Percentiles rank a stretch among this genome's conserved stretches.
phyloP scores from a whole-genome alignment of 2,888 invertebrate species.

The Philopedon plagiatum region DNA sequence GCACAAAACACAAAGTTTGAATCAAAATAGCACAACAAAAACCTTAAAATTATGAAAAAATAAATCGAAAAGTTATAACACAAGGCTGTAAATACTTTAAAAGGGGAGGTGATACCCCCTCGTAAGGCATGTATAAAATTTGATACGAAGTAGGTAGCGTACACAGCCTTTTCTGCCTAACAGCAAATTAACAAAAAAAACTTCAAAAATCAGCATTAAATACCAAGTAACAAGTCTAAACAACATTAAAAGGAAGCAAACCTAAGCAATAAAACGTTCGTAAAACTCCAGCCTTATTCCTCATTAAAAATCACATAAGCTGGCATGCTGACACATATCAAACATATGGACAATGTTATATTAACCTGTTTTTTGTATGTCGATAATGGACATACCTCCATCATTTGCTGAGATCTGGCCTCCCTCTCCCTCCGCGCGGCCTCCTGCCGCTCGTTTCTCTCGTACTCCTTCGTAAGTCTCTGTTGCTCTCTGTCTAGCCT shows the following conservation, averaged over 20 bases:
- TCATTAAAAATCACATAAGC: not conserved
- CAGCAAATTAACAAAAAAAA: no score
- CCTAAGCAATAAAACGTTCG: no score
- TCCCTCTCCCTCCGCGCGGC: conserved; percentile 86
- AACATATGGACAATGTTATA: not conserved
- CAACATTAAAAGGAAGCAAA: not conserved
- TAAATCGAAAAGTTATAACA: not conserved
- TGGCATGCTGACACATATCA: not conserved
- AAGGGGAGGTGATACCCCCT: no score
- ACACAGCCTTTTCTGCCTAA: no score
- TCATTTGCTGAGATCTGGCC: conserved; percentile 85
- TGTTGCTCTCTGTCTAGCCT: conserved; percentile 80
- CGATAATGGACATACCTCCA: conserved; percentile 78
- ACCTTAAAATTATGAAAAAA: not conserved
- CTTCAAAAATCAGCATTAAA: no score
- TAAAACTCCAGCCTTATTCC: no score
- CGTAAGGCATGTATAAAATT: no score
- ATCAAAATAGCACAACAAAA: not conserved
- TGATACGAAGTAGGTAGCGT: no score
- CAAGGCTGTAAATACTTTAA: not conserved
- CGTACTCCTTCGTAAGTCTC: conserved; percentile 78
- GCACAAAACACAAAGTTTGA: conserved; percentile 13
- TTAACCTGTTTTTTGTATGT: conserved; percentile 40
- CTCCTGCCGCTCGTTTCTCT: conserved; percentile 87
- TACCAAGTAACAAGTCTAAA: not conserved